Base-by-base conservation (phyloP, 37 sponge, comb jelly and placozoan genomes). In the Lycopodina hypogea region DNA sequence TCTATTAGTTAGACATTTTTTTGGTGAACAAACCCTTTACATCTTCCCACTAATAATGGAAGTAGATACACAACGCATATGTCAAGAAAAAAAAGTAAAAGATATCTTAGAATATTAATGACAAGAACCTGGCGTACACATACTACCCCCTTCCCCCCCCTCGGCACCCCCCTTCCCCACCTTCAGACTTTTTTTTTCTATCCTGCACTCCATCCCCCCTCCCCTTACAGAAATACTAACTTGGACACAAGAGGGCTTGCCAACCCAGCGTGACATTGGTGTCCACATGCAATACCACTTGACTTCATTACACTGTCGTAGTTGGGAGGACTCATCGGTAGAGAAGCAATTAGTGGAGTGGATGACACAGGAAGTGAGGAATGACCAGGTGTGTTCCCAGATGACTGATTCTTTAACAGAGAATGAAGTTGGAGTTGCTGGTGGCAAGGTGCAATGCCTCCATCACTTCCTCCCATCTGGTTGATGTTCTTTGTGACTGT, bases 291-390 rank as follows among this genome's bases (percentile, higher is more conserved):
- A 33, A 65, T 65, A 32, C 66, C 30, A 32, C 66, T 24, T 3
- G 66, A 65, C 35, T 34, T 2, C 66, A 65, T 65, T 34, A 65
- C 66, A 32, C 66, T 65, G 66, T 30, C 30, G 35, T 65, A 65
- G 12, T 34, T 65, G 33, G 66, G 66, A 2, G 12, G 35, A 29
- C 66, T 34, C 17, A 14, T 65, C 7, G 35, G 7, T 7, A 32
- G 35, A 4, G 26, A 3, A 4, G 34, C 33, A 65, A 34, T 4
- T 6, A 18, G 60, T 32, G 18, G 66, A 24, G 3, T 4, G 17
- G 18, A 7, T 2, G 66, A 15, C 2, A 30, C 66, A 7, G 66
- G 66, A 28, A 65, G 17, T 4, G 66, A 65, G 66, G 66, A 65
- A 34, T 34, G 66, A 14, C 30, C 66, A 15, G 66, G 66, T 14